These are phyloP conservation scores for Petaurus breviceps DNA, from an alignment of 2,113 vertebrate genomes.

Conservation along the genomic window DNA sequence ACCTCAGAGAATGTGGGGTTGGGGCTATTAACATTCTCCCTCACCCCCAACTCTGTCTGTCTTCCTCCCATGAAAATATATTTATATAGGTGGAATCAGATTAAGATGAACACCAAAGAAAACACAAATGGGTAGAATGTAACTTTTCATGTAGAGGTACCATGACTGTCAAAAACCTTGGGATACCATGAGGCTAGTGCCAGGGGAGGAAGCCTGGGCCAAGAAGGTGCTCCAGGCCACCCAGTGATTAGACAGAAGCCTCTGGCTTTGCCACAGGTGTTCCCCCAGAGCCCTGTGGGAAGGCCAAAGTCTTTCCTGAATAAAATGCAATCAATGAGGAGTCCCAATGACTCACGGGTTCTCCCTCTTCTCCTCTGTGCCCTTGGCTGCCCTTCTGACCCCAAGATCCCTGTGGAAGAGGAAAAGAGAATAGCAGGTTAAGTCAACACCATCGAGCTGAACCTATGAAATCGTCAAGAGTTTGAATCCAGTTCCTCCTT, in stretches of 20 bases:
- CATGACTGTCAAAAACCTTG: neutral
- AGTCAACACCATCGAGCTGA: neutral
- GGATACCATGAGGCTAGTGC: neutral
- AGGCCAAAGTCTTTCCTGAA: slow-evolving; percentile 1
- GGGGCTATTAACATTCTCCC: neutral
- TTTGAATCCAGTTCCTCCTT: neutral
- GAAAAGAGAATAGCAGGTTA: neutral
- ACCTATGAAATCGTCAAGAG: neutral
- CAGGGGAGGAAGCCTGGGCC: neutral
- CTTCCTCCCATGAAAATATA: neutral
- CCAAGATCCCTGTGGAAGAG: slow-evolving; percentile 66
- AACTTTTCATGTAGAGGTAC: neutral
- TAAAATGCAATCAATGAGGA: neutral
- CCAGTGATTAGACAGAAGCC: neutral
- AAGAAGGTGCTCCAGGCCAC: neutral
- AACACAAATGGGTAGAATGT: neutral
- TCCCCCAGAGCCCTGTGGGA: neutral
- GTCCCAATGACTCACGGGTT: slow-evolving; percentile 72
- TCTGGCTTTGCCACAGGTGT: too few relatives aligned
- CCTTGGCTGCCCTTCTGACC: slow-evolving; percentile 74
- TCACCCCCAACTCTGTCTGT: neutral
- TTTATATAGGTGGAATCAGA: neutral
- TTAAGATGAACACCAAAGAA: neutral
- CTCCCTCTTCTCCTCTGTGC: slow-evolving; percentile 79
- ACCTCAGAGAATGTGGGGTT: neutral